Conservation (phyloP, 2,113 vertebrate genomes). For the Otolemur garnettii region DNA sequence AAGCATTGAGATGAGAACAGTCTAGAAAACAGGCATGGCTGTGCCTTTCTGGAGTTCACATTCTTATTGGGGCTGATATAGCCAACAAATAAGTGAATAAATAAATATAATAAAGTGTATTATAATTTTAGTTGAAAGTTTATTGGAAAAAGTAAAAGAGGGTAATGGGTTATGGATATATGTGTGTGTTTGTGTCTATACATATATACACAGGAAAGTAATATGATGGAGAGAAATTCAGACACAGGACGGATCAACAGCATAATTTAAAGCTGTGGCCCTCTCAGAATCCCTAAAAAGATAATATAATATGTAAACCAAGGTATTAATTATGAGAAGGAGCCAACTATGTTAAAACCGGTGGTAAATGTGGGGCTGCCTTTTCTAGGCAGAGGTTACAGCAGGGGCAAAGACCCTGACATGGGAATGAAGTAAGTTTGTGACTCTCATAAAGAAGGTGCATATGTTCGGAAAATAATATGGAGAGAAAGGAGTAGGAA, state of each 20-base stretch:
- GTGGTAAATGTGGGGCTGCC: not conserved
- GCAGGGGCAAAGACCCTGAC: not conserved
- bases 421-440: not conserved
- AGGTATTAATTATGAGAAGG: not conserved
- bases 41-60: not conserved
- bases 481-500: not conserved
- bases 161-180: no score
- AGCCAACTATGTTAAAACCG: not conserved
- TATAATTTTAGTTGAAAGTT: not conserved
- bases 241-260: not conserved
- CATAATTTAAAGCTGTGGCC: not conserved
- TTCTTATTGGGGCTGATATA: not conserved
- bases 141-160: not conserved
- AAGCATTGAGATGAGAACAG: not conserved
- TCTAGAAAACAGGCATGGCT: not conserved
- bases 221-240: not conserved
- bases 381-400: not conserved
- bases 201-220: not conserved
- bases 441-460: not conserved
- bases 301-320: constrained; percentile 22
- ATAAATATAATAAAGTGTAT: not conserved
- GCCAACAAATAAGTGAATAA: not conserved
- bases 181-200: no score
- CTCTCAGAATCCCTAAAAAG: not conserved
- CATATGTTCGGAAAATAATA: not conserved